Conservation (phyloP, 2,113 vertebrate genomes). For the Strigops habroptila region DNA sequence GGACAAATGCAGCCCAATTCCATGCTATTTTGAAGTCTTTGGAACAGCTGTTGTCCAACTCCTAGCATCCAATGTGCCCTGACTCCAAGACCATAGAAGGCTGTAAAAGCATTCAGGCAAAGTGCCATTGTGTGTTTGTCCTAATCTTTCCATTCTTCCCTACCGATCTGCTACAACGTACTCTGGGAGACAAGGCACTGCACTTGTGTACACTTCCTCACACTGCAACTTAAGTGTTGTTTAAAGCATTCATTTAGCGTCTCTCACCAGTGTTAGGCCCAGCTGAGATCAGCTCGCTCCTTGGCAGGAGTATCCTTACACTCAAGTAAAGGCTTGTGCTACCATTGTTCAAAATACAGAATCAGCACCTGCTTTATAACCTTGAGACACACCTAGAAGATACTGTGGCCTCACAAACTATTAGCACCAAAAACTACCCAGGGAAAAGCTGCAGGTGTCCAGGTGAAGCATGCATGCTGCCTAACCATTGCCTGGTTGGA, state of each 20-base stretch:
- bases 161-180: not conserved
- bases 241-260: not conserved
- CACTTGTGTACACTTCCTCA: not conserved
- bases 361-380: not conserved
- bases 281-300: not conserved
- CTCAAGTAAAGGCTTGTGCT: not conserved
- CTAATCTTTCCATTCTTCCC: not conserved
- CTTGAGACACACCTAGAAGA: not conserved
- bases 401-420: not conserved
- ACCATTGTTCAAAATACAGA: not conserved
- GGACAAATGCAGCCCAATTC: not conserved
- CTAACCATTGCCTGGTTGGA: not conserved
- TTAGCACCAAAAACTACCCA: not conserved
- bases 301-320: not conserved
- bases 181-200: not conserved
- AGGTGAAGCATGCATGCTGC: not conserved
- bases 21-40: not conserved
- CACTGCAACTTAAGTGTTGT: accelerated
- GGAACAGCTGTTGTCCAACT: not conserved
- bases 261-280: not conserved
- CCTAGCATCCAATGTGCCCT: not conserved
- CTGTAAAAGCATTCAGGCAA: not conserved
- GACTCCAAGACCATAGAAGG: not conserved
- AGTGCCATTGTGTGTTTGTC: not conserved
- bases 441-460: not conserved